Base-by-base conservation (phyloP, 2,113 vertebrate genomes). In the Coturnix japonica region DNA sequence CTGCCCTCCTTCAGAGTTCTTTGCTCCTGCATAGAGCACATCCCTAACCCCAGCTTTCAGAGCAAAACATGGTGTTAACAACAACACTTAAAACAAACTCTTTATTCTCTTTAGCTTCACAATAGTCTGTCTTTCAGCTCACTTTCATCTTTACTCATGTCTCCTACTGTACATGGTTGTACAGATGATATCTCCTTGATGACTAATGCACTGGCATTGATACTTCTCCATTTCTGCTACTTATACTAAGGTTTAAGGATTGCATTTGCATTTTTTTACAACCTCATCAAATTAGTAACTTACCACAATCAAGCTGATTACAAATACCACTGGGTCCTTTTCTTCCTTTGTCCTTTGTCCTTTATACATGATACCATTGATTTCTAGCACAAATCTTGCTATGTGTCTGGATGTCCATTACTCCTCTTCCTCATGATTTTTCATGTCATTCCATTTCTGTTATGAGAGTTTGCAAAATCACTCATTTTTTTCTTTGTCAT, bases 221-320 rank as follows among this genome's bases (percentile, higher is more conserved):
- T 92, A 80, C 44, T 66, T 95, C 87, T 92, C 87, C 22, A 70
- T 91, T 94, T 94, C 90, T 95, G 71, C 91, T 67, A 70, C 63
- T 46, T 35, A 77, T 77, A 82, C 51, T 37, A 28, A 61, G 44
- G 25, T n/a, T 92, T 85, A 72, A 79, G 44, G 84, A 76, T 73
- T 87, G 11, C 39, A 70, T 76, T 87, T 85, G 16, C 44, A 28
- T 77, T 77, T 87, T 92, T 91, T 66, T 65, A 82, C 46, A 80
- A 60, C 20, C 64, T 92, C 75, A 89, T 94, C 81, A 82, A 46
- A 83, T 21, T 77, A 37, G 37, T 82, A 89, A 63, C 54, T n/a
- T 54, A 26, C 41, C n/a, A 66, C 33, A 70, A 70, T 73, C 67
- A 89, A 73, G 51, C 57, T 0, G 8, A 70, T 70, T 91, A 65